These are phyloP conservation scores for Aphidius colemani DNA, from an alignment of 2,888 invertebrate species.

Conservation along the genomic window DNA sequence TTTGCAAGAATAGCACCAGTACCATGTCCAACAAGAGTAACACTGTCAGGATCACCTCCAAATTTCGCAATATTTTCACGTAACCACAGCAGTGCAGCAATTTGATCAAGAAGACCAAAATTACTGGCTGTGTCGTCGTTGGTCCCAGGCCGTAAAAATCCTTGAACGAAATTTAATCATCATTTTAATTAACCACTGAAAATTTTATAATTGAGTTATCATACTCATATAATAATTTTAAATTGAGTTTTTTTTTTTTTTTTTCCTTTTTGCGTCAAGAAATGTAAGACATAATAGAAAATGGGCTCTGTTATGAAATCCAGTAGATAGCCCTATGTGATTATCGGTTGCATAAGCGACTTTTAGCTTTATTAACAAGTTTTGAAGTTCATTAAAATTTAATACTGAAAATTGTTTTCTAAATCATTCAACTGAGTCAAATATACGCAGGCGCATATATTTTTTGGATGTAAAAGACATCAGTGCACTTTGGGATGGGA, in stretches of 20 bases:
- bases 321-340: not conserved
- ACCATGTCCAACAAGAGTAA: conserved; percentile 94
- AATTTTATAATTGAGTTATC: conserved; percentile 16
- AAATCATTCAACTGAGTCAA: conserved; percentile 19
- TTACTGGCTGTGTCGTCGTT: conserved; percentile 80
- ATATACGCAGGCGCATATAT: conserved; percentile 5
- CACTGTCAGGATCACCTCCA: conserved; percentile 84
- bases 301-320: not conserved
- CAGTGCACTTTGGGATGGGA: no score
- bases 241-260: not conserved
- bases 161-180: conserved; percentile 58
- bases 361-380: conserved; percentile 31
- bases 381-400: conserved; percentile 37
- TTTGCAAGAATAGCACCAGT: conserved; percentile 94
- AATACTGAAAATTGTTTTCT: conserved; percentile 35
- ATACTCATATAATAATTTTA: conserved; percentile 2
- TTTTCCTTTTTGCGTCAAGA: not conserved
- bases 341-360: conserved; percentile 16
- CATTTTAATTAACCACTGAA: conserved; percentile 6
- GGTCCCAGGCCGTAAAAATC: conserved; percentile 78
- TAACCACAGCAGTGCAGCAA: conserved; percentile 94
- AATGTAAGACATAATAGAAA: not conserved
- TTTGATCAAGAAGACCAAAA: conserved; percentile 92
- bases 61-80: conserved; percentile 90
- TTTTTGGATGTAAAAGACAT: no score